Conservation (phyloP, 2,888 invertebrate species). For the Priocnemis perturbator region DNA sequence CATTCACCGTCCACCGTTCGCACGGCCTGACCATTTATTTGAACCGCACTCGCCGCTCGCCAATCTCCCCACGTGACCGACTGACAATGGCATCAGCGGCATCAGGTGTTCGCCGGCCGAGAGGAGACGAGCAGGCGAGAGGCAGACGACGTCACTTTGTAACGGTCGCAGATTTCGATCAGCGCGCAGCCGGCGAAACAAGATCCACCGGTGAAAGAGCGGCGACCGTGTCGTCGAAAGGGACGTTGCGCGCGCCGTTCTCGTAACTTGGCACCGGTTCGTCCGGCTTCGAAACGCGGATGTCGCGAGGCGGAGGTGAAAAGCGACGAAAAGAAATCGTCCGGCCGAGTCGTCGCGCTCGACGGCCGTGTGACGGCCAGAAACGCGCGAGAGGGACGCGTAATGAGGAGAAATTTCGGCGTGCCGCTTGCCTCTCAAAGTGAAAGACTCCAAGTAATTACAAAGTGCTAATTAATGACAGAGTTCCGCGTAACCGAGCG, state of each 20-base stretch:
- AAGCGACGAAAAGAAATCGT: no score
- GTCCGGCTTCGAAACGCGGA: conserved; percentile 13
- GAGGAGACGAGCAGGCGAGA: background rate
- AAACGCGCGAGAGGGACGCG: conserved; percentile 6
- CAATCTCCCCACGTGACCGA: no score
- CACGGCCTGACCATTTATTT: no score
- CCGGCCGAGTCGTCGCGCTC: no score
- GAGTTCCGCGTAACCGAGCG: no score
- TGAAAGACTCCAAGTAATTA: no score
- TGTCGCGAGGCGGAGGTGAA: conserved; percentile 5
- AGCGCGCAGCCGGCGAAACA: background rate
- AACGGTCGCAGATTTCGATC: conserved; percentile 4
- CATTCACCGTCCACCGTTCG: no score
- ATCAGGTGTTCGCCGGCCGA: no score
- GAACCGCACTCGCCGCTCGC: no score
- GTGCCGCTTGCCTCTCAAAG: background rate
- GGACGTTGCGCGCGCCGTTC: conserved; percentile 19
- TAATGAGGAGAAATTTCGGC: conserved; percentile 3
- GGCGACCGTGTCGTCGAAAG: conserved; percentile 21
- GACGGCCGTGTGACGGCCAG: background rate
- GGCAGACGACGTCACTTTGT: background rate
- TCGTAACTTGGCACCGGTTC: conserved; percentile 25
- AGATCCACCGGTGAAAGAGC: conserved; percentile 14
- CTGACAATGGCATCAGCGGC: no score
- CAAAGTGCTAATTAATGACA: no score